Evolutionary conservation across 2,888 invertebrate genomes (phyloP).

Genomic region (Chydorus sphaericus): DNA sequence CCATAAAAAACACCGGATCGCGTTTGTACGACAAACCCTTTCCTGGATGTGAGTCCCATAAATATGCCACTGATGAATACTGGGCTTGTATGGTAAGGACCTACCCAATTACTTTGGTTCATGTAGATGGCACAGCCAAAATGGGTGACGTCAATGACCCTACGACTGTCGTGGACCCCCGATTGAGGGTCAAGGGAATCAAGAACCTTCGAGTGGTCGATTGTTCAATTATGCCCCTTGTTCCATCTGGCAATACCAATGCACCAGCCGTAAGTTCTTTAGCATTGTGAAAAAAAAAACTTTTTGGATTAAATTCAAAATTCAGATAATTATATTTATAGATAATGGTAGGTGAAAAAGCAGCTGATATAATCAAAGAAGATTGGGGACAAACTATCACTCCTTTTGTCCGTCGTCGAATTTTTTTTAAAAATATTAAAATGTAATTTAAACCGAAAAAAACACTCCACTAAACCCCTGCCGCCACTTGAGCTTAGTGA

Average conservation of each 20-base stretch:
- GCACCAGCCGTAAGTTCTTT: slow-evolving; percentile 41
- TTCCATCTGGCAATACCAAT: slow-evolving; percentile 61
- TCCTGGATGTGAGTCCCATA: slow-evolving; percentile 38
- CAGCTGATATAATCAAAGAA: slow-evolving; percentile 63
- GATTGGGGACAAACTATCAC: slow-evolving; percentile 43
- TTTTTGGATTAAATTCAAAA: not conserved
- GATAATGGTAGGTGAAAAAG: slow-evolving; percentile 71
- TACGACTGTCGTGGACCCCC: slow-evolving; percentile 52
- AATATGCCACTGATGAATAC: slow-evolving; percentile 49
- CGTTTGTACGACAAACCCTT: slow-evolving; percentile 45
- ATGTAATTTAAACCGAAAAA: too few species aligned
- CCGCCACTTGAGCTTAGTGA: too few species aligned
- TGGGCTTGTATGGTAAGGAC: slow-evolving; percentile 43
- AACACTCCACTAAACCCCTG: too few species aligned
- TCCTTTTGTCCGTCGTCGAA: too few species aligned
- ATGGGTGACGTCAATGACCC: slow-evolving; percentile 25
- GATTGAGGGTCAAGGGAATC: slow-evolving; percentile 37
- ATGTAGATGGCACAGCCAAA: not conserved
- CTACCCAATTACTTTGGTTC: not conserved
- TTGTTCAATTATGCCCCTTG: slow-evolving; percentile 63
- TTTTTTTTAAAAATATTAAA: too few species aligned
- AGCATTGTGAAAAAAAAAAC: too few species aligned
- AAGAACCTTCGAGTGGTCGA: slow-evolving; percentile 54
- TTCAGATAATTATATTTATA: slow-evolving; percentile 27
- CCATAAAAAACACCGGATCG: slow-evolving; percentile 48